phyloP scores from a whole-genome alignment of 2,113 vertebrate species.

The Phrynosoma platyrhinos region DNA sequence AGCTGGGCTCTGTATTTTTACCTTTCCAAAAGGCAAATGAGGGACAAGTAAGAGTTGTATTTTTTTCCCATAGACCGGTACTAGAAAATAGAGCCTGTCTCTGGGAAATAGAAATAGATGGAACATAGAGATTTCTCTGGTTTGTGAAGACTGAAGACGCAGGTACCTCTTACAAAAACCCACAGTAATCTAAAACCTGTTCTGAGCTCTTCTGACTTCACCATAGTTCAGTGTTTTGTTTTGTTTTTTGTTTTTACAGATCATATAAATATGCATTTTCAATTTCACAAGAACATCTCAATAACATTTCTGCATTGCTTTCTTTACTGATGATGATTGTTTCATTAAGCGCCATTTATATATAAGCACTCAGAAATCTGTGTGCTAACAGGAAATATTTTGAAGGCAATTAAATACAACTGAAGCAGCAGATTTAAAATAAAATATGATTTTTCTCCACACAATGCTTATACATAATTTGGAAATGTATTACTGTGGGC shows the following conservation, averaged over 20 bases:
- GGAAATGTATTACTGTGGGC: not conserved
- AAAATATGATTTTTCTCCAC: not conserved
- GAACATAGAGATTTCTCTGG: not conserved
- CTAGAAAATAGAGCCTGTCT: not conserved
- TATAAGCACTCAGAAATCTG: slow-evolving; percentile 24
- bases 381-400: slow-evolving; percentile 2
- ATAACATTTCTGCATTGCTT: slow-evolving; percentile 15
- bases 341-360: slow-evolving; percentile 12
- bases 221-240: not conserved
- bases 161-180: not conserved
- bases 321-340: slow-evolving; percentile 30
- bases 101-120: not conserved
- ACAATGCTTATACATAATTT: slow-evolving; percentile 1
- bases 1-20: not conserved
- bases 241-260: not conserved
- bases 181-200: slow-evolving; percentile 3
- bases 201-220: not conserved
- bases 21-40: not conserved
- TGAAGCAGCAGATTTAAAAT: slow-evolving; percentile 23
- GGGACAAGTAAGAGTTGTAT: not conserved
- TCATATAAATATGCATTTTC: slow-evolving; percentile 29
- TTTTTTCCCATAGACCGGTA: not conserved
- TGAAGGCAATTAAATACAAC: slow-evolving; percentile 13
- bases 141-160: not conserved
- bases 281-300: slow-evolving; percentile 25